A percentile compares a stretch with the other conserved stretches of the same genome.
Evolutionary conservation across 2,888 invertebrate genomes (phyloP).

Genomic region (Aricia artaxerxes): DNA sequence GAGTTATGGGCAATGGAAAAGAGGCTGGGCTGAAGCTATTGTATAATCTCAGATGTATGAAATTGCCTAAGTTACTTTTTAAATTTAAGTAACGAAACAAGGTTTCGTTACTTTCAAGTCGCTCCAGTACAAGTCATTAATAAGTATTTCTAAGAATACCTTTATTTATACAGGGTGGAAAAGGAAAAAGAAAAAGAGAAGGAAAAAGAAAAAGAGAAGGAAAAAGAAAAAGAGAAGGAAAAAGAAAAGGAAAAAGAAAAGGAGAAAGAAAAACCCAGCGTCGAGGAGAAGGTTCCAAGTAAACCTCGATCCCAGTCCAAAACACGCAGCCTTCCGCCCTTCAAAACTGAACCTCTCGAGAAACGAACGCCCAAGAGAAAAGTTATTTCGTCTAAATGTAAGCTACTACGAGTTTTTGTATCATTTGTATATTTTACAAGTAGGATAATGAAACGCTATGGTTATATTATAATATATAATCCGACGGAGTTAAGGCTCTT

Average conservation of each 20-base stretch:
- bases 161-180: background rate
- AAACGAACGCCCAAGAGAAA: constrained; percentile 65
- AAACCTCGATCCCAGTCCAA: constrained; percentile 70
- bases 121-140: no score
- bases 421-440: no score
- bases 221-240: constrained; percentile 46
- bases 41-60: no score
- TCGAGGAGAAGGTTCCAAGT: constrained; percentile 60
- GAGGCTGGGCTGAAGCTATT: no score
- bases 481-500: no score
- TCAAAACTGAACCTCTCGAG: constrained; percentile 58
- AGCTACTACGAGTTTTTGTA: constrained; percentile 39
- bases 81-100: no score
- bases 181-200: constrained; percentile 49
- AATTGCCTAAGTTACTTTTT: no score
- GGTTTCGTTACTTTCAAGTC: no score
- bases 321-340: constrained; percentile 57
- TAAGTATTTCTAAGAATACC: no score
- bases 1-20: no score
- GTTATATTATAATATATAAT: no score
- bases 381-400: constrained; percentile 65
- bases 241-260: constrained; percentile 50
- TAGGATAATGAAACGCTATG: no score
- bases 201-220: background rate
- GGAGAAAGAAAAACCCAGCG: constrained; percentile 56